Conservation (phyloP, 2,113 vertebrate species). For the Aramus guarauna region DNA sequence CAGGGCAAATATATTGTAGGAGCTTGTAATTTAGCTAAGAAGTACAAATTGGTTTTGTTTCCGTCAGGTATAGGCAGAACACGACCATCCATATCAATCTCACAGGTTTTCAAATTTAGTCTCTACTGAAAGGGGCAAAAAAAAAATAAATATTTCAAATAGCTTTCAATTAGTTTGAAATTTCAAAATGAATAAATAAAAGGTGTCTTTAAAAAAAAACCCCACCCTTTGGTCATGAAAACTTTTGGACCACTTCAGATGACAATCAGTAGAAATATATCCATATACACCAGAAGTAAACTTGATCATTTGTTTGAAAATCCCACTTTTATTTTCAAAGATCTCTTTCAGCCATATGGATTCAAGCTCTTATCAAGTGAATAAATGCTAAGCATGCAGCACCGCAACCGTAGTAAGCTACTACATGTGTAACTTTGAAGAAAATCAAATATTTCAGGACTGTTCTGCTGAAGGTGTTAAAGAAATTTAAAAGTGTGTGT, state of each 20-base stretch:
- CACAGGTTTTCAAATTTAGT: accelerated
- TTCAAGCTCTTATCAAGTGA: background rate
- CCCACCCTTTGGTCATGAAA: background rate
- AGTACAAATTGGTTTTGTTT: background rate
- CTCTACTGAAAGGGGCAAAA: background rate
- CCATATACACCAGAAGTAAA: background rate
- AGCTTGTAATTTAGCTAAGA: background rate
- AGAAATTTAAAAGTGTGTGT: background rate
- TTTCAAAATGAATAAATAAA: background rate
- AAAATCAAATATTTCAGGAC: background rate
- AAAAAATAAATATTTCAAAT: background rate
- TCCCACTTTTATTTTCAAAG: background rate
- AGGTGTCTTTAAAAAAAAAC: background rate
- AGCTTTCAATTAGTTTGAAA: background rate
- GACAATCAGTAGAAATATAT: background rate
- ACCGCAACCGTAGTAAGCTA: background rate
- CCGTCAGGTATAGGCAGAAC: background rate
- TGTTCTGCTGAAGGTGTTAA: background rate
- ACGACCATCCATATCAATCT: background rate
- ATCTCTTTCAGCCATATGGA: background rate
- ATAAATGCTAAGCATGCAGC: background rate
- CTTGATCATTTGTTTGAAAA: background rate
- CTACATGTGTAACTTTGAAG: background rate
- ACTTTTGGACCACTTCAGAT: background rate
- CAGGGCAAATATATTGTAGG: background rate